Evolutionary conservation across 2,888 invertebrate genomes (phyloP).

Genomic region (Brachypalpus laphriformis): DNA sequence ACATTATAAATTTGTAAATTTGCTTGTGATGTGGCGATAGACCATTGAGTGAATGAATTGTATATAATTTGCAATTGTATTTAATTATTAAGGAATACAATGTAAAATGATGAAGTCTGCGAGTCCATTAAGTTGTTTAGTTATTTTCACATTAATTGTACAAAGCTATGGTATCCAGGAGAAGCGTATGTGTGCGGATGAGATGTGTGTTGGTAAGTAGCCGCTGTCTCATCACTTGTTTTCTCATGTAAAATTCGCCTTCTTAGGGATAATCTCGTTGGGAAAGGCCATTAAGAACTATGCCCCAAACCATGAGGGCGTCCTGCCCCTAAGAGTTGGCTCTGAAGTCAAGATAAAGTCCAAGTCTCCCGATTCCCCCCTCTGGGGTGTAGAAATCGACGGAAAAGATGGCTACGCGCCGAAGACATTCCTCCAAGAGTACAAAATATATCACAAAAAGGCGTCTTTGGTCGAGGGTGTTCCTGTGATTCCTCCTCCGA

Average conservation of each 20-base stretch:
- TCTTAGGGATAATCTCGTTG: constrained; percentile 83
- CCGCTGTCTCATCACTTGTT: neutral
- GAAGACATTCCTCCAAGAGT: constrained; percentile 85
- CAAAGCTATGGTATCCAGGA: constrained; percentile 85
- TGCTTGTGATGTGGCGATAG: constrained; percentile 74
- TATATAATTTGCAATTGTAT: constrained; percentile 54
- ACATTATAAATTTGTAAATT: constrained; percentile 58
- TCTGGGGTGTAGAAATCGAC: constrained; percentile 88
- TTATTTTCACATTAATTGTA: constrained; percentile 56
- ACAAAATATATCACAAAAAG: constrained; percentile 83
- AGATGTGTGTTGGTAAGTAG: constrained; percentile 87
- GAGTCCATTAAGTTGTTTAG: constrained; percentile 46
- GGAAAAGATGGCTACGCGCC: constrained; percentile 88
- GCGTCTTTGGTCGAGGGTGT: constrained; percentile 80
- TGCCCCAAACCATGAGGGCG: constrained; percentile 83
- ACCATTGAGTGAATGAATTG: constrained; percentile 56
- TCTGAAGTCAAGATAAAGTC: constrained; percentile 86
- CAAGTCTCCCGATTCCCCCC: constrained; percentile 85
- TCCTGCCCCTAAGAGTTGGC: constrained; percentile 86
- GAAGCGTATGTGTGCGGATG: constrained; percentile 88
- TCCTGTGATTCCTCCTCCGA: constrained; percentile 76
- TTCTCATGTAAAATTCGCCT: constrained; percentile 24
- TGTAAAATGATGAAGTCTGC: constrained; percentile 68
- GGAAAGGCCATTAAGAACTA: constrained; percentile 86
- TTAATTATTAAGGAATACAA: constrained; percentile 57